Base-by-base conservation (phyloP, 2,888 invertebrate genomes). In the Drosophila prostipennis region DNA sequence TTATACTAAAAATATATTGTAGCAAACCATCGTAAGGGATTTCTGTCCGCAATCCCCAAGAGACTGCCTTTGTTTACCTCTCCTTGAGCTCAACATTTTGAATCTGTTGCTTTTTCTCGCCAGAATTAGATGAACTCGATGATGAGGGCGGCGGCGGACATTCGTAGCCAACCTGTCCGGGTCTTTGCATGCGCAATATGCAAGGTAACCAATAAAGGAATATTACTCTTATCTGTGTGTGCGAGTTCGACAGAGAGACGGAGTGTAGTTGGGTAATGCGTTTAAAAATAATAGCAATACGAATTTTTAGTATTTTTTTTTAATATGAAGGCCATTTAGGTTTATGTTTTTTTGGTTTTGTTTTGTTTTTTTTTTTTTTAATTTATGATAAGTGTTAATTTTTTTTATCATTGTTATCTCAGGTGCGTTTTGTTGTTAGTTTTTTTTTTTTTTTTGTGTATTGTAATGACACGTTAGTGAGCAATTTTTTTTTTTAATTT, bases 171-270 rank as follows among this genome's bases (percentile, higher is more conserved):
- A 91, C 92, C 91, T 94, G 93, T 89, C 94, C 95, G 78, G 95
- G 94, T 91, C 95, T 94, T 90, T 96, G 96, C 99, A 99, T 99
- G 90, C 98, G 95, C 92, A 99, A 94, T 89, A 98, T 93, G 95
- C 98, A 98, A 89, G 99, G 99, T 93, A 99, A 94, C 98, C 99
- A 99, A 93, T 97, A 96, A 91, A 99, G 95, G 93, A 99, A 97
- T 92, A 98, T 95, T 90, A 96, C 95, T 92, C 96, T 96, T 90
- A 97, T 95, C 97, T 97, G 93, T 82, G 77, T 89, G 80, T 77
- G 79, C 78, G 79, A 79, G 79, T 81, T 79, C 74, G 87, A 85
- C 75, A 87, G 86, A 87, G 79, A 88, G 86, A 89, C 79, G 79
- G 84, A 87, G 85, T 80, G 54, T 89, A 82, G 86, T 89, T 80